Evolutionary conservation across 2,888 invertebrate species (phyloP).

Genomic region (Andrena minutula): DNA sequence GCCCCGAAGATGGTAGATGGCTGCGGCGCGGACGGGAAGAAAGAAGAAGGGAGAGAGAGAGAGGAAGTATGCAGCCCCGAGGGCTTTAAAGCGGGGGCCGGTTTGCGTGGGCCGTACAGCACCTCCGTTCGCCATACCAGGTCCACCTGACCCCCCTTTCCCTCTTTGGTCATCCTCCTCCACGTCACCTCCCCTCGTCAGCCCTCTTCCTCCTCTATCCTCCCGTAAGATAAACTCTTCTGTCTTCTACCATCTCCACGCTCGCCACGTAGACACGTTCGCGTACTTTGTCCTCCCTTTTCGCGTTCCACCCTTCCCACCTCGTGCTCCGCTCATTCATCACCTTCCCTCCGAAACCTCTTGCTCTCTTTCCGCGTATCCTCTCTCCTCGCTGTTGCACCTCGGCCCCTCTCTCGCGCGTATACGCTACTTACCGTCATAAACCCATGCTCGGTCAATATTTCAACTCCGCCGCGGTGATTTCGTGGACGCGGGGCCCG

Average conservation of each 20-base stretch:
- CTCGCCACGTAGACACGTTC: not conserved
- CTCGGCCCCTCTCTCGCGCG: conserved; percentile 39
- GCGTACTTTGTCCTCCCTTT: conserved; percentile 22
- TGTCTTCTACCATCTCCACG: conserved; percentile 13
- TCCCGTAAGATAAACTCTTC: not conserved
- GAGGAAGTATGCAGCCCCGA: conserved; percentile 65
- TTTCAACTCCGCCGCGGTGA: conserved; percentile 58
- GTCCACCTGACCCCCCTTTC: conserved; percentile 67
- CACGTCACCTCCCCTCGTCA: conserved; percentile 37
- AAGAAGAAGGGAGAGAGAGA: conserved; percentile 33
- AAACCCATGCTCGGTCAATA: conserved; percentile 66
- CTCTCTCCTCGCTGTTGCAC: conserved; percentile 19
- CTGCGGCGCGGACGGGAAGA: conserved; percentile 25
- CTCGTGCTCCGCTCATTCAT: conserved; percentile 52
- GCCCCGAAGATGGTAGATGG: conserved; percentile 76
- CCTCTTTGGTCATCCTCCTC: conserved; percentile 55
- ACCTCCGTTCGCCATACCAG: conserved; percentile 76
- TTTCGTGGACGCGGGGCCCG: conserved; percentile 38
- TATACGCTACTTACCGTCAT: conserved; percentile 68
- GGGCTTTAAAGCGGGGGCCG: conserved; percentile 75
- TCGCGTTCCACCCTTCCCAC: conserved; percentile 5
- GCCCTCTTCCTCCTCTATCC: conserved; percentile 13
- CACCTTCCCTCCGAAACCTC: conserved; percentile 51
- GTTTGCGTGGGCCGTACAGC: conserved; percentile 80
- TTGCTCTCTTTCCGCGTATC: conserved; percentile 53